Base-by-base conservation (phyloP, 1,140 invertebrate species). In the Rhopalosiphum padi region DNA sequence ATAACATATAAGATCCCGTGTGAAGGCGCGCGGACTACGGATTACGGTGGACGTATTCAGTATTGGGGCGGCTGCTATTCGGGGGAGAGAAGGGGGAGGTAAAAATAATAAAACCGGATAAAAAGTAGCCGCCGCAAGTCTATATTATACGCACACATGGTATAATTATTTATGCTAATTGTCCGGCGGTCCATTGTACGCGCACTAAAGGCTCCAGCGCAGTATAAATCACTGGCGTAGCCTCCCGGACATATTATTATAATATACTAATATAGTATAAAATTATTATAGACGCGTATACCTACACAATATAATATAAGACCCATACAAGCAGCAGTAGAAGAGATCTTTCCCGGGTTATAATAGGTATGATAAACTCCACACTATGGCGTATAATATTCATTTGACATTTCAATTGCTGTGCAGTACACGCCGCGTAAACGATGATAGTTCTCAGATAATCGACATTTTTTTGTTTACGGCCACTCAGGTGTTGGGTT, bases 91-190 rank as follows among this genome's bases (percentile, higher is more conserved):
- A 11, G n/a, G 22, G 18, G 21, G 8, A n/a, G n/a, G n/a, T 83
- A 83, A 46, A 25, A 43, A 77, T 30, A 91, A 92, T 48, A 92
- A 92, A 92, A 92, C 91, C 77, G 91, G 91, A 92, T 92, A 92
- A 92, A 89, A 92, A 92, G 91, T 92, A 83, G 91, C 91, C 91
- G 91, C 91, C 91, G 68, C 68, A 22, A 51, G 68, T 92, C 91
- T 83, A 55, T 53, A 55, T 53, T 41, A 89, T 25, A 89, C 48
- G 30, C 37, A 9, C 21, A 35, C 91, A 46, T 41, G 25, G 46
- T 92, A 92, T 92, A 92, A 92, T 92, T 92, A 92, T 92, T 92
- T 92, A 92, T 92, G 91, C 68, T 92, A 92, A 92, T 92, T 92
- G 68, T 91, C 68, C 55, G 41, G 90, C 37, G 37, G 91, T 92